Evolutionary conservation across 2,888 invertebrate species (phyloP), one percentile per base, ranked within the genome.

Genomic region (Biston betularia): DNA sequence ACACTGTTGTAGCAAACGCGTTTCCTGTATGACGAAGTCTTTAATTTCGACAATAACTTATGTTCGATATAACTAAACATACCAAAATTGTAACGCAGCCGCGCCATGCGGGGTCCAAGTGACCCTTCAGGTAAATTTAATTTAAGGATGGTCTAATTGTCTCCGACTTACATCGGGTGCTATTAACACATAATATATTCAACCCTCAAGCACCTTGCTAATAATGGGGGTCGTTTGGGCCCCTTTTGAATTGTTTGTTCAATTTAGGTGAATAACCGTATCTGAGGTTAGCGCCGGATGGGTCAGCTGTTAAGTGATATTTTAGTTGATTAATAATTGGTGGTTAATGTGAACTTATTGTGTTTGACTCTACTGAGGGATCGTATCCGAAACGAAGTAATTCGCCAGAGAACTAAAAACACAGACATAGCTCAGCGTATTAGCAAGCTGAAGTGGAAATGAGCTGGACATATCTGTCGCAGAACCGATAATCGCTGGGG

Each of bases 171-270:
- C 87, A 85, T 88, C 82, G 89, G 86, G 81, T 81, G 80, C 76
- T 87, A 92, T 92, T 92, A 92, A 89, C 92, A 92, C 90, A 81
- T 90, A 89, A 89, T 91, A 92, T 90, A 90, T 92, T 90, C 82
- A 87, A 89, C 89, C 90, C 89, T 84, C 84, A 87, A 92, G 88
- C 87, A 91, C 91, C 91, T 90, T 89, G 89, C 86, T 90, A 91
- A 90, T 92, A 92, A 92, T 91, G 90, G 89, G 89, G 92, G 88
- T 89, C 82, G 85, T 86, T 79, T 80, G 81, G 81, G 76, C 84
- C 84, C 62, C 79, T 83, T 83, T 74, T 77, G 82, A 81, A 82
- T 81, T 82, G 86, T 85, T 80, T 77, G 83, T 81, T 85, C 89
- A 89, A 90, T 89, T 89, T 86, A 83, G 82, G 84, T 83, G 86